A percentile compares a stretch with the other conserved stretches of the same genome.
phyloP scores from a whole-genome alignment of 2,797 vertebrate species.

The Denticeps clupeoides region DNA sequence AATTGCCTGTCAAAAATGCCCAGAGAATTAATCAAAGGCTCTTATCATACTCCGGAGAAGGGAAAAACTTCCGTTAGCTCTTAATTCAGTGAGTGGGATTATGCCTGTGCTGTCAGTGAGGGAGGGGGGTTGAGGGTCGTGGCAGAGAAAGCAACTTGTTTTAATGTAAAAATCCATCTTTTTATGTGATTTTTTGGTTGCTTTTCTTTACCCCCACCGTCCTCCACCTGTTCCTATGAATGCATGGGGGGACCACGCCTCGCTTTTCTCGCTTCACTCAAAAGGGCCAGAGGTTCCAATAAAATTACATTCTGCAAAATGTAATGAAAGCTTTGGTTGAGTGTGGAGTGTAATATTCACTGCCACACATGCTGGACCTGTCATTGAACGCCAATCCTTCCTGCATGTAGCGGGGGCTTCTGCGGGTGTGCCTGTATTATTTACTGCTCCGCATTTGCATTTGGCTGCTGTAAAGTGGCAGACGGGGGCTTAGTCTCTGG shows the following conservation, averaged over 20 bases:
- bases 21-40: slow-evolving; percentile 45
- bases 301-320: slow-evolving; percentile 47
- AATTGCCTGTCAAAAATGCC: slow-evolving; percentile 39
- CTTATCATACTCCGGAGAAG: slow-evolving; percentile 35
- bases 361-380: slow-evolving; percentile 10
- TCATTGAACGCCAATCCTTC: slow-evolving; percentile 6
- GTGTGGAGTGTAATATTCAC: slow-evolving; percentile 22
- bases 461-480: neutral
- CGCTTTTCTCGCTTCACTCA: slow-evolving; percentile 34
- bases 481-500: neutral
- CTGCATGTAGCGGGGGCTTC: neutral
- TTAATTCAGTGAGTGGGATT: slow-evolving; percentile 50
- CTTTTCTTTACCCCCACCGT: too few relatives aligned
- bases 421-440: slow-evolving; percentile 4
- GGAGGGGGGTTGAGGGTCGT: slow-evolving; percentile 9
- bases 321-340: slow-evolving; percentile 19
- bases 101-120: slow-evolving; percentile 28
- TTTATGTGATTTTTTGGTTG: slow-evolving; percentile 31
- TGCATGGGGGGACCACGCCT: neutral
- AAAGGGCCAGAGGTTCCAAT: slow-evolving; percentile 24
- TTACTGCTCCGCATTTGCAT: slow-evolving; percentile 16
- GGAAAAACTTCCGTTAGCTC: slow-evolving; percentile 40
- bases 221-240: too few relatives aligned
- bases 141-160: slow-evolving; percentile 24
- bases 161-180: slow-evolving; percentile 36